phyloP scores from a whole-genome alignment of 2,797 vertebrate genomes.

The Mycteria americana region DNA sequence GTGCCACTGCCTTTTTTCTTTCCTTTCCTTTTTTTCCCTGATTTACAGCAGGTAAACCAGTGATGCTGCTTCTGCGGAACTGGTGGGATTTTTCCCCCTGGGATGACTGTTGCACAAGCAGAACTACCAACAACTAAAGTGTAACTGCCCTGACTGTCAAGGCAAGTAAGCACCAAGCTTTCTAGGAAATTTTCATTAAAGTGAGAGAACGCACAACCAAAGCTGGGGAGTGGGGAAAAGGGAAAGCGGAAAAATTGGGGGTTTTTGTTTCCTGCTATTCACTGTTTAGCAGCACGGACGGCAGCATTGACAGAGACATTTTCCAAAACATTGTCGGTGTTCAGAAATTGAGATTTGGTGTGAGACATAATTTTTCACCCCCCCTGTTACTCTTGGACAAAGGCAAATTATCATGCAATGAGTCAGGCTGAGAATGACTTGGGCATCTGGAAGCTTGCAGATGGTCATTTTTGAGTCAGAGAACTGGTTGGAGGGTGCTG shows the following conservation, averaged over 20 bases:
- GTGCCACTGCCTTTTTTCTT: neutral
- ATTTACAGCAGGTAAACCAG: neutral
- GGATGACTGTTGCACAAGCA: neutral
- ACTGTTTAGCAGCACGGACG: neutral
- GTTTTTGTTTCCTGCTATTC: neutral
- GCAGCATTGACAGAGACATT: neutral
- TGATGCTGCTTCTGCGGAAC: neutral
- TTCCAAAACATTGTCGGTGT: neutral
- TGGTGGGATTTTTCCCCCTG: neutral
- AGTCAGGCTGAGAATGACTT: neutral
- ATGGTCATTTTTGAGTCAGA: neutral
- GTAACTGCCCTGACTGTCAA: neutral
- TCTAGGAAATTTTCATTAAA: neutral
- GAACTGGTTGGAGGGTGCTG: neutral
- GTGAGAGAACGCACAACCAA: fast-evolving
- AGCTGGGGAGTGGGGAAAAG: neutral
- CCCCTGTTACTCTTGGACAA: neutral
- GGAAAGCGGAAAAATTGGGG: neutral
- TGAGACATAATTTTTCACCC: fast-evolving
- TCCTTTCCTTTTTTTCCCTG: too few relatives aligned
- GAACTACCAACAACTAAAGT: neutral
- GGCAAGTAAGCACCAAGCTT: neutral
- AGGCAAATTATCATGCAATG: neutral
- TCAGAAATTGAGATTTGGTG: neutral
- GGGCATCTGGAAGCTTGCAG: neutral